These are phyloP conservation scores for Carabus problematicus DNA, from an alignment of 2,888 invertebrate species.

Conservation along the genomic window DNA sequence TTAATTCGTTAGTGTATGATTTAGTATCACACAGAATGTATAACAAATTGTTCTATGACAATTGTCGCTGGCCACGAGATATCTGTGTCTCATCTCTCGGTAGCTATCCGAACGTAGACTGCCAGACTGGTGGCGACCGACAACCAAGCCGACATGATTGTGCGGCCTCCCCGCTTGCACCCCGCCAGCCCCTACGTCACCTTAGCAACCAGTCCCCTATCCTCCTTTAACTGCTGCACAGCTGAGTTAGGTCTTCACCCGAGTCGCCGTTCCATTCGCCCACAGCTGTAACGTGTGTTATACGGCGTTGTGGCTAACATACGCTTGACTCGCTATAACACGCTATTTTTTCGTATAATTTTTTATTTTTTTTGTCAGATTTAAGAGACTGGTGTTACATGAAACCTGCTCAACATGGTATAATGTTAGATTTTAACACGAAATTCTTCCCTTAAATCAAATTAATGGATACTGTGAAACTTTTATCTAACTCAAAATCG, in stretches of 20 bases:
- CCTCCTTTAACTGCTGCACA: constrained; percentile 44
- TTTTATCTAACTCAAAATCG: too few species aligned
- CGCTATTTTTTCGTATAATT: neutral
- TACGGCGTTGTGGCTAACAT: constrained; percentile 51
- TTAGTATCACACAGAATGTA: too few species aligned
- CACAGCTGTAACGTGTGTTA: constrained; percentile 53
- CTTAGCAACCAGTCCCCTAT: constrained; percentile 51
- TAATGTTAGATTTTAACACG: too few species aligned
- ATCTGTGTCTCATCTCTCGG: too few species aligned
- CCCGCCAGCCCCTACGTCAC: constrained; percentile 25
- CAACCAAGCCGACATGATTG: neutral
- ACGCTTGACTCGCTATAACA: neutral
- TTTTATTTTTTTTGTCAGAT: neutral
- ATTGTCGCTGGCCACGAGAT: too few species aligned
- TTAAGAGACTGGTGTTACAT: neutral
- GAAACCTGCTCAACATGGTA: too few species aligned
- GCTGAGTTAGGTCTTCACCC: constrained; percentile 53
- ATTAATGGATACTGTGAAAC: too few species aligned
- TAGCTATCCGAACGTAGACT: too few species aligned
- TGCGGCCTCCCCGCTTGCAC: neutral
- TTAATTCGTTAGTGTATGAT: too few species aligned
- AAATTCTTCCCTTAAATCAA: too few species aligned
- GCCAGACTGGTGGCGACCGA: constrained; percentile 6
- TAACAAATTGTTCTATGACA: too few species aligned
- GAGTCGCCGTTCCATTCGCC: constrained; percentile 58